A percentile compares a stretch with the other conserved stretches of the same genome.
Conservation (phyloP, 1,140 invertebrate genomes). For the Neotoxoptera formosana region DNA sequence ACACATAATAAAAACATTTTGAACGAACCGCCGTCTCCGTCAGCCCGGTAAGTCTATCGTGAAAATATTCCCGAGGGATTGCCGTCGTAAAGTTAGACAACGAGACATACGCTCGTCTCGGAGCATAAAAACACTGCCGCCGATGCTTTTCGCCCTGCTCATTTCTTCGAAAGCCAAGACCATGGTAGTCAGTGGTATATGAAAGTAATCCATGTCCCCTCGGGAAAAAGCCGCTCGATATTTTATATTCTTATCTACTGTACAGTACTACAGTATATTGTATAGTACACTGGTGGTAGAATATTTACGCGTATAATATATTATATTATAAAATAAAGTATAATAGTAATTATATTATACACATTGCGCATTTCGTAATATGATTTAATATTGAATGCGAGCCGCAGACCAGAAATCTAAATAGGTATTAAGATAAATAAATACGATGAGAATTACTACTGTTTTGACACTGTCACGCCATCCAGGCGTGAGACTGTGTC, state of each 20-base stretch:
- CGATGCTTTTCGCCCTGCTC: neutral
- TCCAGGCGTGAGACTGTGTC: too few relatives aligned
- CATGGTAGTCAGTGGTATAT: slow-evolving; percentile 9
- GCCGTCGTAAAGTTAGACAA: slow-evolving; percentile 32
- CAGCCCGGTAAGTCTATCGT: slow-evolving; percentile 23
- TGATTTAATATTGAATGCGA: neutral
- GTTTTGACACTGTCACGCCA: too few relatives aligned
- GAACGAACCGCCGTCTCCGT: neutral
- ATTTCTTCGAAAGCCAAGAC: neutral
- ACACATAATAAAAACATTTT: slow-evolving; percentile 46
- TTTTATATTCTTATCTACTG: slow-evolving; percentile 23
- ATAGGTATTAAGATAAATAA: too few relatives aligned
- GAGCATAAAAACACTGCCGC: neutral
- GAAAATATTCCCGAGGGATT: slow-evolving; percentile 14
- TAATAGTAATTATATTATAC: neutral
- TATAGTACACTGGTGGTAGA: neutral
- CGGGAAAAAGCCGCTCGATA: neutral
- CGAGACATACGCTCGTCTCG: neutral
- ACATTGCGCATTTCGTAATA: neutral
- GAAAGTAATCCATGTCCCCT: neutral
- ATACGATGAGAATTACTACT: too few relatives aligned
- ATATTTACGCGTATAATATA: neutral
- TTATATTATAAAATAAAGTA: neutral
- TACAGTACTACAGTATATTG: neutral
- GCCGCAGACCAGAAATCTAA: too few relatives aligned